Evolutionary conservation across 64 coral and sea anemone genomes (phyloP).

Genomic region (Dendronephthya gigantea): DNA sequence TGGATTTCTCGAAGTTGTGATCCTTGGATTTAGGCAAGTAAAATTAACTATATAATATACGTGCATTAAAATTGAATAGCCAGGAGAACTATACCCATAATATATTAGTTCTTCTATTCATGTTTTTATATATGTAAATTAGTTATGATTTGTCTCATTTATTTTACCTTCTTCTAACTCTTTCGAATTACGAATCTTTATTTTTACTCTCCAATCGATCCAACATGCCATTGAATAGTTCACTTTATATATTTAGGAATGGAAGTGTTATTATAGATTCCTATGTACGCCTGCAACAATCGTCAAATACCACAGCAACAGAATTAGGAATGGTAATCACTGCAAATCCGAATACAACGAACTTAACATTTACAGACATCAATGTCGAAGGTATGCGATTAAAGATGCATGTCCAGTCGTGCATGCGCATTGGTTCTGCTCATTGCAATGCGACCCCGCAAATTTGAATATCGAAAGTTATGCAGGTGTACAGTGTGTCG

Average conservation of each 20-base stretch:
- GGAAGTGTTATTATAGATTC: background rate
- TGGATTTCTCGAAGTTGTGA: background rate
- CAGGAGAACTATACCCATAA: no score
- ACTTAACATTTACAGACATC: background rate
- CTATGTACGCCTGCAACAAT: background rate
- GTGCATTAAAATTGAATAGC: no score
- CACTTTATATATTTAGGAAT: background rate
- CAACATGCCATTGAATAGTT: background rate
- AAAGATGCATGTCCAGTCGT: no score
- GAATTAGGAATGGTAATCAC: background rate
- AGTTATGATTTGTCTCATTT: background rate
- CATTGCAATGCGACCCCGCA: no score
- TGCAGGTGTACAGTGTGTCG: no score
- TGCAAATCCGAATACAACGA: background rate
- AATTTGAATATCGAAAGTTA: no score
- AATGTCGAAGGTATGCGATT: background rate
- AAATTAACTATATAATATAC: no score
- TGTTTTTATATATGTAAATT: no score
- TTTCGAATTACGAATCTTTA: no score
- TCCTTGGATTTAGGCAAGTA: background rate
- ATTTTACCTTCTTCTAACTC: background rate
- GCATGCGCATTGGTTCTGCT: no score
- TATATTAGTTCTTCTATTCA: no score
- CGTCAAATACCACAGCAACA: background rate
- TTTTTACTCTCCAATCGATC: no score